Base-by-base conservation (phyloP, 2,797 vertebrate genomes). In the Gastrophryne carolinensis region DNA sequence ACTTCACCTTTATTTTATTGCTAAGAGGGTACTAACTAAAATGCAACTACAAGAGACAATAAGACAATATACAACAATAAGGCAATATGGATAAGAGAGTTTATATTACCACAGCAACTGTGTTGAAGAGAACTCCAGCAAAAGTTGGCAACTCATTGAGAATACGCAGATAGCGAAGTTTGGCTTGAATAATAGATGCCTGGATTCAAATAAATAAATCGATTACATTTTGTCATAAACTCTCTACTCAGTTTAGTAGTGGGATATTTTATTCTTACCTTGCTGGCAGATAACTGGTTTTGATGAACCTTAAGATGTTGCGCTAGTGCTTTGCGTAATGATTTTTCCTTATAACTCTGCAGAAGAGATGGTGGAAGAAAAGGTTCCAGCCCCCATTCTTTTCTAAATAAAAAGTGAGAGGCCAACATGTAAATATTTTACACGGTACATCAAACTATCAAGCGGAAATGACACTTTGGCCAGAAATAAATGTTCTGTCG, bases 111-210 rank as follows among this genome's bases (percentile, higher is more conserved):
- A 97, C 90, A 81, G 95, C 98, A 84, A 98, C 97, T 2, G 97
- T 98, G 86, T 93, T 94, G 87, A 99, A 99, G 79, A 99, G 90
- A 85, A 98, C 93, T 64, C 97, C 95, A 37, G 97, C 95, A 82
- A 98, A 99, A 67, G 97, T 97, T 0, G 97, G 97, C 82, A 98
- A 92, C 87, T 99, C 98, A 19, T 99, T 99, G 79, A 99, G 92
- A 70, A 98, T 95, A 77, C 94, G 92, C 90, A 99, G 94, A 86
- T 99, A 99, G 83, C 98, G 98, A 81, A 98, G 92, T 87, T 99
- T 99, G 47, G 96, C 96, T 88, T 99, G 98, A 78, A 95, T 89
- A 15, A 94, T 90, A 81, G 97, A 94, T 72, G 96, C 94, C 97
- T 99, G 89, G 21, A 65, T 79, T 81, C n/a, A n/a, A n/a, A n/a